These are phyloP conservation scores for Siniperca chuatsi DNA, from an alignment of 2,113 vertebrate species.

Conservation along the genomic window DNA sequence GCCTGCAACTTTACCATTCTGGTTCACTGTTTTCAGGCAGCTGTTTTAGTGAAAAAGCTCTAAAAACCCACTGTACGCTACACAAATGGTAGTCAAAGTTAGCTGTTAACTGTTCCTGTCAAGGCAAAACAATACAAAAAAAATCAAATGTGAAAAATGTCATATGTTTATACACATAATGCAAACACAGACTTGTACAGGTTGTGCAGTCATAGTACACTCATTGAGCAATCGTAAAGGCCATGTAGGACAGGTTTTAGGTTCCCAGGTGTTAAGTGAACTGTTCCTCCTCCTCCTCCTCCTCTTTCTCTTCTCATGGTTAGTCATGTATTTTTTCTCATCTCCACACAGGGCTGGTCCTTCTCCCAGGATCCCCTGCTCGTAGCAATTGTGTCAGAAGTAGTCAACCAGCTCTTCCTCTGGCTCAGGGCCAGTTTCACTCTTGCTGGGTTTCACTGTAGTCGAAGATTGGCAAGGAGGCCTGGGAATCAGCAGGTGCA, in stretches of 20 bases:
- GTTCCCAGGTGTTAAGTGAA: conserved; percentile 80
- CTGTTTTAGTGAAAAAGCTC: too few species aligned
- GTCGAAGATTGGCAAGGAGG: conserved; percentile 70
- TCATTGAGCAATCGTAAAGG: conserved; percentile 76
- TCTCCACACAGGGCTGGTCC: conserved; percentile 51
- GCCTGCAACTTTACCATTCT: too few species aligned
- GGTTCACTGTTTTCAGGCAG: too few species aligned
- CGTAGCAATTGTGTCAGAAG: conserved; percentile 62
- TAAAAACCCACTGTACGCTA: too few species aligned
- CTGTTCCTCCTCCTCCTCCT: conserved; percentile 67
- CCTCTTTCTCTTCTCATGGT: conserved; percentile 65
- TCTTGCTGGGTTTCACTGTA: conserved; percentile 80
- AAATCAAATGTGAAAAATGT: not conserved
- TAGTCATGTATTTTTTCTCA: conserved; percentile 77
- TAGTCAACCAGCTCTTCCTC: conserved; percentile 73
- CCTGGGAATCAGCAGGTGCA: conserved; percentile 82
- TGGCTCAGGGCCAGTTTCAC: conserved; percentile 85
- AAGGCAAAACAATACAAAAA: not conserved
- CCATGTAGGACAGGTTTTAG: conserved; percentile 77
- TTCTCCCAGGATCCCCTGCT: conserved; percentile 74
- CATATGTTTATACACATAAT: not conserved
- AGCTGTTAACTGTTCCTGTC: not conserved
- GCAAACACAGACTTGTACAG: not conserved
- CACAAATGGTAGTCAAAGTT: too few species aligned
- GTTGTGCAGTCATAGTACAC: not conserved